These are phyloP conservation scores for Tonatia bakeri DNA, from an alignment of 2,113 vertebrate species.

Conservation along the genomic window DNA sequence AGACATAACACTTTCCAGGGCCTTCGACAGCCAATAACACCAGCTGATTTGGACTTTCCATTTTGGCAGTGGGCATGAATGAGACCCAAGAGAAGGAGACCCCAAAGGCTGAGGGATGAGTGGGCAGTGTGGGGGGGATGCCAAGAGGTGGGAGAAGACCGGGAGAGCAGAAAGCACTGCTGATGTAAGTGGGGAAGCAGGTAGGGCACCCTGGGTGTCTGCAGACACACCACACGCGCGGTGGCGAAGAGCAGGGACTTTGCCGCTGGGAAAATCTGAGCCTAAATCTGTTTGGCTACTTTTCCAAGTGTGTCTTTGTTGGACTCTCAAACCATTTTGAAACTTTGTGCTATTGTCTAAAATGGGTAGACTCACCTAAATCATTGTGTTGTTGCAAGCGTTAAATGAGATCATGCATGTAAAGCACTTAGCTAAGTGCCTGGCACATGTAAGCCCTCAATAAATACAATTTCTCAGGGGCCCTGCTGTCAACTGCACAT, in stretches of 20 bases:
- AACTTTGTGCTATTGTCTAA: neutral
- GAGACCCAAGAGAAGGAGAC: neutral
- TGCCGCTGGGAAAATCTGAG: neutral
- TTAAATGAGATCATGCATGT: constrained; percentile 63
- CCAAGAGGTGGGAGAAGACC: neutral
- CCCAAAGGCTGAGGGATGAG: neutral
- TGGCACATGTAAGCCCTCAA: constrained; percentile 52
- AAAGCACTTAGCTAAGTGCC: constrained; percentile 58
- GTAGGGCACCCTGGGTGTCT: neutral
- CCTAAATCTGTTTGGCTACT: neutral
- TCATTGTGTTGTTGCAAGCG: constrained; percentile 50
- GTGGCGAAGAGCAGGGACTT: neutral
- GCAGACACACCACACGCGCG: rapidly evolving
- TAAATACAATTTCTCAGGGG: constrained; percentile 59
- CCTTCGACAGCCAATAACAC: constrained; percentile 38
- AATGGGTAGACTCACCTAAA: constrained; percentile 25
- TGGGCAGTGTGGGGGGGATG: neutral
- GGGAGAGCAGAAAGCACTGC: neutral
- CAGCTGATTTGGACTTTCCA: constrained; percentile 45
- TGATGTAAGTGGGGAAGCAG: rapidly evolving
- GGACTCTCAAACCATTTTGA: neutral
- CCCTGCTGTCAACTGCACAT: constrained; percentile 20
- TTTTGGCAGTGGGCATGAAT: neutral
- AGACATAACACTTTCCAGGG: constrained; percentile 45
- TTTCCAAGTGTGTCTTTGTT: neutral